Conservation (phyloP, 2,888 invertebrate genomes). For the Perithous albicinctus region DNA sequence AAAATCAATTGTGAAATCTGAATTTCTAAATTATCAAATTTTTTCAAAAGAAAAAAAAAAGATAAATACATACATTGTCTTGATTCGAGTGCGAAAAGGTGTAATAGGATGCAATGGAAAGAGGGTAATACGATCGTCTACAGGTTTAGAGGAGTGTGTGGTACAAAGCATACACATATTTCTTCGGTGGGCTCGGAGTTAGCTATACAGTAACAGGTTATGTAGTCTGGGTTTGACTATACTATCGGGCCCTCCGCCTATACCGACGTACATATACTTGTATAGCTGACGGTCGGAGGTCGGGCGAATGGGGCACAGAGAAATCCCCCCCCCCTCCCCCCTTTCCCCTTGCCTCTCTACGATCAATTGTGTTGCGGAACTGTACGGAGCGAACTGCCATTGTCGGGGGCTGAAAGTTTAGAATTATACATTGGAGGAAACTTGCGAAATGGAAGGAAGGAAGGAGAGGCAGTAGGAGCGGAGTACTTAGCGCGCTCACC, state of each 20-base stretch:
- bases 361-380: slow-evolving; percentile 81
- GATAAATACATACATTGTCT: neutral
- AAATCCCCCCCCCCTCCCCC: too few relatives aligned
- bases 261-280: slow-evolving; percentile 4
- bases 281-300: slow-evolving; percentile 9
- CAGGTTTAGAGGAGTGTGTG: slow-evolving; percentile 4
- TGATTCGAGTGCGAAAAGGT: slow-evolving; percentile 18
- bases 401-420: slow-evolving; percentile 80
- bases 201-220: neutral
- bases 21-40: neutral
- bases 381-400: slow-evolving; percentile 77
- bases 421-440: slow-evolving; percentile 81
- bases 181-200: neutral
- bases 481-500: slow-evolving; percentile 61
- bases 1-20: too few relatives aligned
- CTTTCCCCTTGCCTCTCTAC: slow-evolving; percentile 62
- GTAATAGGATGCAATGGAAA: slow-evolving; percentile 26
- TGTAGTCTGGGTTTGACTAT: slow-evolving; percentile 18
- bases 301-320: slow-evolving; percentile 30
- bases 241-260: slow-evolving; percentile 18
- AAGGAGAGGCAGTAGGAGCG: slow-evolving; percentile 68
- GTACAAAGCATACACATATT: neutral
- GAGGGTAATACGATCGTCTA: slow-evolving; percentile 13
- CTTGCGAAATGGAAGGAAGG: slow-evolving; percentile 76
- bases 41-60: neutral